Percentiles rank a stretch among this genome's conserved stretches.
phyloP scores from a whole-genome alignment of 2,113 vertebrate species.

The Bubo scandiacus region DNA sequence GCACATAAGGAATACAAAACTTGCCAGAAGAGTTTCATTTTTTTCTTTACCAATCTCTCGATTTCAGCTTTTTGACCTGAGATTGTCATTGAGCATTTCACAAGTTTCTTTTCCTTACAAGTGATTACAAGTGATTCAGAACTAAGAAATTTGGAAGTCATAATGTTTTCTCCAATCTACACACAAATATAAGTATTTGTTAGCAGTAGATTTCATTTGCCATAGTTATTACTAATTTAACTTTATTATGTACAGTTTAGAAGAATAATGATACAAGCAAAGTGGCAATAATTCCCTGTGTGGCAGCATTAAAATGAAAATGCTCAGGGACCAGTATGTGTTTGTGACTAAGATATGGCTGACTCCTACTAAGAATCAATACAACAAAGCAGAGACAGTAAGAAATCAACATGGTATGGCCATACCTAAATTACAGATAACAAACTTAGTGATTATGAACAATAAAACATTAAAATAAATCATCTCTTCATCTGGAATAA shows the following conservation, averaged over 20 bases:
- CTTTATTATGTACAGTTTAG: background rate
- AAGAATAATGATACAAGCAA: background rate
- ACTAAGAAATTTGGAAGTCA: background rate
- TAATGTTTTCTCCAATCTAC: background rate
- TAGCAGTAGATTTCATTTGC: background rate
- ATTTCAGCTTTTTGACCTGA: background rate
- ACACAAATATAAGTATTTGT: background rate
- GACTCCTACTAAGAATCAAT: background rate
- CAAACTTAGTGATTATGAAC: background rate
- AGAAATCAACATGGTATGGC: background rate
- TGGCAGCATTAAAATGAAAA: background rate
- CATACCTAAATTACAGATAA: background rate
- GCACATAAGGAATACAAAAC: background rate
- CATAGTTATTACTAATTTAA: background rate
- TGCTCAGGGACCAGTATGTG: rapidly evolving
- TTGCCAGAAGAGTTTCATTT: background rate
- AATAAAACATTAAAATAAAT: background rate
- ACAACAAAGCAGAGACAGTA: background rate
- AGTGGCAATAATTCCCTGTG: background rate
- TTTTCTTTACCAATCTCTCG: background rate
- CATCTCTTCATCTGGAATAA: background rate
- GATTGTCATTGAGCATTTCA: background rate
- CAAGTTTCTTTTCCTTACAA: background rate
- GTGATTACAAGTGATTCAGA: background rate
- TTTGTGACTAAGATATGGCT: background rate